Evolutionary conservation across 1,140 invertebrate species (phyloP), one percentile per base, ranked within the genome.

Genomic region (Coptotermes formosanus): DNA sequence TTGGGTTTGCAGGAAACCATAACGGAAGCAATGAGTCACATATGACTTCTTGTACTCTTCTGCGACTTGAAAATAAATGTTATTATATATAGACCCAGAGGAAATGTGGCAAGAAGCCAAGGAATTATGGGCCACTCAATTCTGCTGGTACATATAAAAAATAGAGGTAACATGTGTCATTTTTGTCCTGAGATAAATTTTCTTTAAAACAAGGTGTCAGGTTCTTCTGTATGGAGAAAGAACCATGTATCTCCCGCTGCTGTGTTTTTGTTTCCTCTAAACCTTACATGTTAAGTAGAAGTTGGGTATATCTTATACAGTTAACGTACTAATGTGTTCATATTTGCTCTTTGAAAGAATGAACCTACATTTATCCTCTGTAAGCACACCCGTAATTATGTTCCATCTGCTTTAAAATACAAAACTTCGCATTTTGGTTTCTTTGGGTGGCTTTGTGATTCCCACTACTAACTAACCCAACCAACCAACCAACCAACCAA

Each of bases 41-140:
- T 30, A 30, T 75, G 64, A 25, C 64, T 75, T 75, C 25, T 75
- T 75, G n/a, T 75, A n/a, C 64, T 14, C 64, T 75, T 9, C n/a
- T 30, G n/a, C 19, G 30, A 25, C 64, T 75, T 75, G 6, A 75
- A 75, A 30, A 75, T 75, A 75, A 75, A 75, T 75, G 30, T 75
- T 75, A 30, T 75, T 75, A 75, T 75, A 75, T 75, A 75, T 75
- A 75, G 64, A 75, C 64, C 64, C 64, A 9, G 64, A 75, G 64
- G 25, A 25, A 3, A 14, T 30, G n/a, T 75, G 64, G 64, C 64
- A 30, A 30, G n/a, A 30, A 6, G 64, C 64, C 64, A 75, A 30
- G 64, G n/a, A n/a, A 16, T 75, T 30, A 75, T 75, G 64, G 64
- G 8, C 4, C 64, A 30, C 64, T 30, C 64, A 25, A 1, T 30